Conservation (phyloP, 53 echinoderm and acorn worm species). For the Arbacia lixula region DNA sequence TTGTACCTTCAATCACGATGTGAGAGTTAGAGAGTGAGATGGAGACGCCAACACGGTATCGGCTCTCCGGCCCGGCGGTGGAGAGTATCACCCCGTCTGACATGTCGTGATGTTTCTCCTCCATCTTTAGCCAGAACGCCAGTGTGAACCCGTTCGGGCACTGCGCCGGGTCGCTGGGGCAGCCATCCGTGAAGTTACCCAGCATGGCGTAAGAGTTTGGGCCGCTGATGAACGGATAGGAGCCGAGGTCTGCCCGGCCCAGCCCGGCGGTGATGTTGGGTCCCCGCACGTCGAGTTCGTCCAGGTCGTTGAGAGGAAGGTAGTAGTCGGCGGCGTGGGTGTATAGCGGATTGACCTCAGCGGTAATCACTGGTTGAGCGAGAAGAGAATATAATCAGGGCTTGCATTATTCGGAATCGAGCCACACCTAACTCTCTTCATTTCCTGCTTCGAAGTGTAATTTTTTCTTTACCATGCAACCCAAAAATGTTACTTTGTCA, state of each 20-base stretch:
- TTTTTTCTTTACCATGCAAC: background rate
- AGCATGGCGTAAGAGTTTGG: constrained; percentile 64
- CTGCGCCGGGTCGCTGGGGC: constrained; percentile 62
- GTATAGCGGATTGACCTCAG: constrained; percentile 71
- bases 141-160: constrained; percentile 73
- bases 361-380: constrained; percentile 33
- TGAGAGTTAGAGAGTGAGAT: constrained; percentile 39
- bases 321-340: constrained; percentile 55
- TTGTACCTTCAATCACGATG: constrained; percentile 66
- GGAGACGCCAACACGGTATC: constrained; percentile 61
- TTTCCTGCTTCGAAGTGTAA: too few species aligned
- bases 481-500: too few species aligned
- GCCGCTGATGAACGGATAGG: constrained; percentile 59
- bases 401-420: too few species aligned
- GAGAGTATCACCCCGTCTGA: constrained; percentile 64
- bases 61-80: constrained; percentile 55
- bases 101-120: background rate
- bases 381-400: too few species aligned
- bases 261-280: constrained; percentile 57
- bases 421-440: too few species aligned
- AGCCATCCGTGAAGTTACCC: constrained; percentile 59
- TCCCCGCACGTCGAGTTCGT: constrained; percentile 54
- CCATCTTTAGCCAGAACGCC: constrained; percentile 75
- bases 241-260: constrained; percentile 65
- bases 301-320: constrained; percentile 66